phyloP scores from a whole-genome alignment of 2,888 invertebrate species.

The Podabrus alpinus region DNA sequence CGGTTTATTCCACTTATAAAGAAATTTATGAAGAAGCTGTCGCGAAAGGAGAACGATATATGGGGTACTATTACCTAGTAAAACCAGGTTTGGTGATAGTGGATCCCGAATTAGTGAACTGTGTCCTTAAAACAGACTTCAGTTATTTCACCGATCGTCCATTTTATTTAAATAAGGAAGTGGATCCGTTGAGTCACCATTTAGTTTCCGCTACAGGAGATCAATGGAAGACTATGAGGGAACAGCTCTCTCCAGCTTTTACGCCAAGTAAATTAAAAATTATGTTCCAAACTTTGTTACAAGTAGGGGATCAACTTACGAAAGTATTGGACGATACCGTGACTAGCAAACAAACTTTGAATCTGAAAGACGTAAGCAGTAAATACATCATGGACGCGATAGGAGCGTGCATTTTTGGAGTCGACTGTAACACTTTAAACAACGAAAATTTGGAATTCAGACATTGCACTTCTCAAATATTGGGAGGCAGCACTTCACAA shows the following conservation, averaged over 20 bases:
- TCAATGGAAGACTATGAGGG: slow-evolving; percentile 57
- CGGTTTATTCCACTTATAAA: neutral
- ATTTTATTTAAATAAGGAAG: slow-evolving; percentile 50
- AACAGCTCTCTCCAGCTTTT: slow-evolving; percentile 58
- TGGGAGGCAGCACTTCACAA: slow-evolving; percentile 25
- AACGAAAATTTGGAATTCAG: slow-evolving; percentile 43
- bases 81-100: slow-evolving; percentile 19
- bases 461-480: slow-evolving; percentile 41
- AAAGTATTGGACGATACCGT: slow-evolving; percentile 31
- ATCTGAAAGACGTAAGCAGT: slow-evolving; percentile 38
- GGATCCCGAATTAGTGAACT: slow-evolving; percentile 53
- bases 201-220: slow-evolving; percentile 52
- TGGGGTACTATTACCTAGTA: slow-evolving; percentile 20
- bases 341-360: slow-evolving; percentile 17
- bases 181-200: slow-evolving; percentile 50
- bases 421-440: slow-evolving; percentile 44
- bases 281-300: slow-evolving; percentile 55
- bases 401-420: slow-evolving; percentile 50
- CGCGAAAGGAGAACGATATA: slow-evolving; percentile 7
- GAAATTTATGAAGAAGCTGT: slow-evolving; percentile 6
- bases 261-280: slow-evolving; percentile 58
- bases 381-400: slow-evolving; percentile 52
- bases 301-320: slow-evolving; percentile 44
- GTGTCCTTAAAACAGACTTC: slow-evolving; percentile 54
- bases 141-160: slow-evolving; percentile 55